Percentiles rank a stretch among this genome's conserved stretches.
Conservation (phyloP, 2,888 invertebrate species). For the Anoplius nigerrimus region DNA sequence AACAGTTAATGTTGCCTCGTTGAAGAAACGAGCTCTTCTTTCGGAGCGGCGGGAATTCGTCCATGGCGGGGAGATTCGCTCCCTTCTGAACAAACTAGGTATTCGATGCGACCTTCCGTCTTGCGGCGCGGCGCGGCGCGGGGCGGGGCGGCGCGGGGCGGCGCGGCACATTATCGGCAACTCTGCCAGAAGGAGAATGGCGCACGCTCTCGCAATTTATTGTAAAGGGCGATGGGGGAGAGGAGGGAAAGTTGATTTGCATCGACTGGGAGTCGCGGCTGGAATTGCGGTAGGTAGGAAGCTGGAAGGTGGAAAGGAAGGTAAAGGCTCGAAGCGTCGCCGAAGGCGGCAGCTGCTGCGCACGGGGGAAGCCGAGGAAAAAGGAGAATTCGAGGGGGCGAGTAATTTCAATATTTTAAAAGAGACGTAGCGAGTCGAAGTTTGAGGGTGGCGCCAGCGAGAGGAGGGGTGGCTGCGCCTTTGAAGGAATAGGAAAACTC, state of each 20-base stretch:
- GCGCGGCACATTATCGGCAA: too few species aligned
- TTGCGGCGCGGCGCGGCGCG: too few species aligned
- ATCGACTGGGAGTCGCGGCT: slow-evolving; percentile 45
- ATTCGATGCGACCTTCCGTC: too few species aligned
- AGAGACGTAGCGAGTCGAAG: slow-evolving; percentile 37
- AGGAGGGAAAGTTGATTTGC: slow-evolving; percentile 61
- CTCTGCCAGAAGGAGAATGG: slow-evolving; percentile 11
- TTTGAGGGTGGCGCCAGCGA: slow-evolving; percentile 8
- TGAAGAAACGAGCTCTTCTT: too few species aligned
- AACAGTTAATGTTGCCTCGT: too few species aligned
- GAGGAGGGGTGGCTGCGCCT: background rate
- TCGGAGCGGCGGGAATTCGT: too few species aligned
- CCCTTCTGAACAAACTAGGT: too few species aligned
- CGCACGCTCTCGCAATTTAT: slow-evolving; percentile 49
- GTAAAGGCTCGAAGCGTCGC: slow-evolving; percentile 10
- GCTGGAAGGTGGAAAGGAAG: too few species aligned
- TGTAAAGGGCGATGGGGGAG: slow-evolving; percentile 53
- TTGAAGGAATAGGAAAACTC: background rate
- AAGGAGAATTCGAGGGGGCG: background rate
- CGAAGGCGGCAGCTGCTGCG: slow-evolving; percentile 2
- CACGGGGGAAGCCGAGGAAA: background rate
- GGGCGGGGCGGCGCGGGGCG: too few species aligned
- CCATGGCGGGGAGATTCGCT: too few species aligned
- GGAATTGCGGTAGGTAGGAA: too few species aligned
- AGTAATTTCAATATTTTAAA: slow-evolving; percentile 57